Conservation (phyloP, 2,113 vertebrate species). For the Sylvia atricapilla region DNA sequence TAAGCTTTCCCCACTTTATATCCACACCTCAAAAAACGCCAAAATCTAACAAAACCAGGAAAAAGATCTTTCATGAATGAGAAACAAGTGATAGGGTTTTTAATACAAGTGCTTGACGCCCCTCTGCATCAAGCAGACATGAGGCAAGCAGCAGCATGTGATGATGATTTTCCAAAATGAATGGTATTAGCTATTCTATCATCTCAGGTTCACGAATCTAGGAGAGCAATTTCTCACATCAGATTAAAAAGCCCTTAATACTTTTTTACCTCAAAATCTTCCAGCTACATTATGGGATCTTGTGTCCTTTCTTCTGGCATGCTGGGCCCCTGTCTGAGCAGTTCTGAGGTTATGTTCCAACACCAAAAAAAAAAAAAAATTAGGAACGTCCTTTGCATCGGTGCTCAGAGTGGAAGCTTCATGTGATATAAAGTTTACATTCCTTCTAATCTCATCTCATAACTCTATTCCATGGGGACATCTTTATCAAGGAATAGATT, state of each 20-base stretch:
- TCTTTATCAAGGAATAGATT: conserved; percentile 70
- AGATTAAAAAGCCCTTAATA: neutral
- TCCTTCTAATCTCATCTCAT: conserved; percentile 62
- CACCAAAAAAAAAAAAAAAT: neutral
- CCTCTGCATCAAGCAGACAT: neutral
- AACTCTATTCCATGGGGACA: conserved; percentile 52
- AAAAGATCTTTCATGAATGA: neutral
- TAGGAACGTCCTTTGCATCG: neutral
- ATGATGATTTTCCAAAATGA: neutral
- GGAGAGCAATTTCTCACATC: neutral
- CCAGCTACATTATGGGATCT: neutral
- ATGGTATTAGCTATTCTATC: neutral
- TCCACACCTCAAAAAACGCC: neutral
- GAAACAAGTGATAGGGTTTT: neutral
- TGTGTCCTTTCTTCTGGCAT: neutral
- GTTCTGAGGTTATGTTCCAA: neutral
- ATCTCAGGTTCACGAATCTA: neutral
- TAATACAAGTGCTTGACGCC: neutral
- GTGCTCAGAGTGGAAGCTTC: neutral
- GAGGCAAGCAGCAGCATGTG: neutral
- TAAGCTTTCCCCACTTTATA: neutral
- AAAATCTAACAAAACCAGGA: neutral
- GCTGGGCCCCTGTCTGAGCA: neutral
- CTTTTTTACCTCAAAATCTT: neutral
- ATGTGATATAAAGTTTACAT: conserved; percentile 27